Evolutionary conservation across 1,140 invertebrate genomes (phyloP), one percentile per base, ranked within the genome.

Genomic region (Cotesia typhae): DNA sequence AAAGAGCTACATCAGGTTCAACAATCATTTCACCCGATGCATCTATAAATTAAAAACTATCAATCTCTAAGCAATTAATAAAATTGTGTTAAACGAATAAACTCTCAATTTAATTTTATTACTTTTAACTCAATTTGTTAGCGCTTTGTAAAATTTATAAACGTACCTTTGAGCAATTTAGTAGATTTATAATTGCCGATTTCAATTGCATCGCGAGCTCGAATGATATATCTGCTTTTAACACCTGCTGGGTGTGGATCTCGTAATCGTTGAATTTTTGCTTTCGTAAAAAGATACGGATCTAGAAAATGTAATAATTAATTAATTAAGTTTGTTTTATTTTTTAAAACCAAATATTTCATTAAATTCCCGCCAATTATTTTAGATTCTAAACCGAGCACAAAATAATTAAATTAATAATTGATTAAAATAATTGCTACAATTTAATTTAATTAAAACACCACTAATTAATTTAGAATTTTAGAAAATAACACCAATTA

Each of bases 161-260:
- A 63, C 14, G 71, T 63, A 64, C 73, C 73, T 38, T 51, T 17
- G 1, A 70, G 72, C 47, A 78, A 87, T 76, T 89, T 85, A 87
- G 90, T 90, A 0, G 91, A 86, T 75, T 89, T 88, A 82, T 92
- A 90, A 77, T 91, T 92, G 1, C 90, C 90, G 70, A 90, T 88
- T 78, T 90, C 89, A 3, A 90, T 84, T 2, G 90, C 87, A 47
- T 81, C 77, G 1, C 86, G 80, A 1, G 89, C 85, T 60, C 89
- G 83, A 5, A 90, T 88, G 52, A 92, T 89, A 77, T 89, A 89
- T 80, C 92, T 91, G 64, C 90, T 91, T 3, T 90, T 79, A 70
- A 87, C 79, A 70, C 88, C 85, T 60, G 90, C 88, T 0, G 89
- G 87, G 79, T 90, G 81, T 35, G 89, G 83, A 72, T 89, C 85